phyloP scores from a whole-genome alignment of 1,140 invertebrate genomes.

The Eumaeus atala region DNA sequence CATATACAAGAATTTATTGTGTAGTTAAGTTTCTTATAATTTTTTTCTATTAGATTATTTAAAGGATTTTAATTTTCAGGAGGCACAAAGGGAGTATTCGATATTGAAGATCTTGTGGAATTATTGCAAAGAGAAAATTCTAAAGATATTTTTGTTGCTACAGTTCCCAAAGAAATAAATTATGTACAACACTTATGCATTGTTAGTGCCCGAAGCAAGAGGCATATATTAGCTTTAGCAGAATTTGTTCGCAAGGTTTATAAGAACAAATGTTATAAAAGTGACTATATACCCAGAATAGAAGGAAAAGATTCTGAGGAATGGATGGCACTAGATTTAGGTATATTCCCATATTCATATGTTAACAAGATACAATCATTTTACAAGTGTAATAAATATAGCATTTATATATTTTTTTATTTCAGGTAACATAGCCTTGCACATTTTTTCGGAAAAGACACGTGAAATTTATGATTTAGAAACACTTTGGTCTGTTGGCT shows the following conservation, averaged over 20 bases:
- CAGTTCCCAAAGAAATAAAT: constrained; percentile 81
- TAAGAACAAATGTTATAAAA: constrained; percentile 80
- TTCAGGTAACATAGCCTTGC: constrained; percentile 91
- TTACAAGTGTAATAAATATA: not conserved
- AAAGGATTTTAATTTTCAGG: constrained; percentile 73
- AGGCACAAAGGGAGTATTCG: constrained; percentile 86
- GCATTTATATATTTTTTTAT: constrained; percentile 18
- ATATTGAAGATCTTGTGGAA: constrained; percentile 89
- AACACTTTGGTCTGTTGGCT: constrained; percentile 90
- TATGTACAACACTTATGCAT: constrained; percentile 91
- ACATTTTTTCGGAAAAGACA: constrained; percentile 84
- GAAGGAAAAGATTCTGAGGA: constrained; percentile 85
- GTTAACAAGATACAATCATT: no score
- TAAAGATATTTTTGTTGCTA: constrained; percentile 86
- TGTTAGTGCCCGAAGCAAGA: constrained; percentile 81
- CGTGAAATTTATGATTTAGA: constrained; percentile 90
- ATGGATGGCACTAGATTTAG: constrained; percentile 94
- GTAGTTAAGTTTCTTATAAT: no score
- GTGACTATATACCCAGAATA: constrained; percentile 82
- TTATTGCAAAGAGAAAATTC: constrained; percentile 86
- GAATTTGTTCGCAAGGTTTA: constrained; percentile 86
- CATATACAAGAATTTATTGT: no score
- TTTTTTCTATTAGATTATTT: not conserved
- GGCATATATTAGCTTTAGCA: constrained; percentile 85
- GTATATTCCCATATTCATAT: constrained; percentile 58